Evolutionary conservation across 1,140 invertebrate species (phyloP).

Genomic region (Heliconius nattereri): DNA sequence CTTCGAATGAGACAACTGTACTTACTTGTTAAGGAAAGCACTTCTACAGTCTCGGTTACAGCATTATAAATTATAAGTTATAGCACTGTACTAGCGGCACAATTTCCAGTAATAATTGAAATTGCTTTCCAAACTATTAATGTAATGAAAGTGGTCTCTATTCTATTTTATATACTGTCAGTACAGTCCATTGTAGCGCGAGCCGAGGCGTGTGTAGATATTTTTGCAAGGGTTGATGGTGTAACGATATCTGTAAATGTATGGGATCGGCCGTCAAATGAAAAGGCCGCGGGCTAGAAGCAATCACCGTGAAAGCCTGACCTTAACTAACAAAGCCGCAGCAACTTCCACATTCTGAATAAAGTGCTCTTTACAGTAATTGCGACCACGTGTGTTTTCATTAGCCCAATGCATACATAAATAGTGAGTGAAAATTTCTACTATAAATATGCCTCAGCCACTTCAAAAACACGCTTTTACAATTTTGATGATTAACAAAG

Average conservation of each 20-base stretch:
- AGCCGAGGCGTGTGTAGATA: slow-evolving; percentile 19
- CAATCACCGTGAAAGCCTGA: slow-evolving; percentile 65
- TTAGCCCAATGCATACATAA: slow-evolving; percentile 31
- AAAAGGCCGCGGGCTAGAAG: slow-evolving; percentile 46
- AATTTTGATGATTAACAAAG: neutral
- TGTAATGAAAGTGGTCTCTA: slow-evolving; percentile 26
- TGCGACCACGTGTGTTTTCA: slow-evolving; percentile 44
- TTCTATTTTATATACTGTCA: slow-evolving; percentile 23
- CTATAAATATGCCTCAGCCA: neutral
- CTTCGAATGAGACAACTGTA: slow-evolving; percentile 24
- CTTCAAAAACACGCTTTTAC: neutral
- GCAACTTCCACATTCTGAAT: slow-evolving; percentile 50
- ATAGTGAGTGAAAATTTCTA: slow-evolving; percentile 4
- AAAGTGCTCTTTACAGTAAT: slow-evolving; percentile 56
- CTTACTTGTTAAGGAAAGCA: slow-evolving; percentile 33
- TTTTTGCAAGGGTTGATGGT: slow-evolving; percentile 38
- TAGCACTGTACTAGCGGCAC: slow-evolving; percentile 10
- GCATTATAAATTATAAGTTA: slow-evolving; percentile 35
- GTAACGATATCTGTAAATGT: slow-evolving; percentile 35
- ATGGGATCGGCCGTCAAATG: slow-evolving; percentile 40
- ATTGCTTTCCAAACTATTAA: slow-evolving; percentile 36
- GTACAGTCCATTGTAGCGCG: slow-evolving; percentile 23
- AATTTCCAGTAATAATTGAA: slow-evolving; percentile 35
- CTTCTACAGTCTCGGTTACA: slow-evolving; percentile 25
- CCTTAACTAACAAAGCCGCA: slow-evolving; percentile 54